These are phyloP conservation scores for Styela clava DNA, from an alignment of 23 tunicate species.

Conservation along the genomic window DNA sequence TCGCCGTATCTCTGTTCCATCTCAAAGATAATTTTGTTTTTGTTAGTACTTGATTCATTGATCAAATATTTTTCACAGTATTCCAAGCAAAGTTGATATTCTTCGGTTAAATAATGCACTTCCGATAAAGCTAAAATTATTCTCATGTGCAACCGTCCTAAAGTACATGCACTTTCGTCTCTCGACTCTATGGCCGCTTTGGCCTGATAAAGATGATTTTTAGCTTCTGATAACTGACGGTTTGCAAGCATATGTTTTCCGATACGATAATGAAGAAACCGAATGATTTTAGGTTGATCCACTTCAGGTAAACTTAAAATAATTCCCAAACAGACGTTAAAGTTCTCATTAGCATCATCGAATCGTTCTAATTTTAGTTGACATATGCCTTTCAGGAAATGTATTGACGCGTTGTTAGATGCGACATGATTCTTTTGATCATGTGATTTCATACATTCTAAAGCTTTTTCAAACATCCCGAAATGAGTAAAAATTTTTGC, in stretches of 20 bases:
- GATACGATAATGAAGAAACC: neutral
- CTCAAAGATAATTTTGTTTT: neutral
- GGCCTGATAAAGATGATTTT: slow-evolving; percentile 3
- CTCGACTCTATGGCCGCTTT: slow-evolving; percentile 14
- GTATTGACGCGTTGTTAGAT: neutral
- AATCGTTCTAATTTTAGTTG: neutral
- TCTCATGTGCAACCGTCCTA: neutral
- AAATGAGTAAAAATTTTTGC: slow-evolving; percentile 8
- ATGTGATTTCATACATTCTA: neutral
- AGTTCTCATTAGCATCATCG: slow-evolving; percentile 11
- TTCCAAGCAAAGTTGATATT: neutral
- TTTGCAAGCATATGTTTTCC: neutral
- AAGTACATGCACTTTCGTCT: neutral
- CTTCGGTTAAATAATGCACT: neutral
- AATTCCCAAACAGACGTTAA: neutral
- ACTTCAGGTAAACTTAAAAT: slow-evolving; percentile 13
- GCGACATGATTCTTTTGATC: neutral
- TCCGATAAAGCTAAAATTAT: neutral
- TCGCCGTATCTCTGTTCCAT: neutral
- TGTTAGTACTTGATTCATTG: neutral
- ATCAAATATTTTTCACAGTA: neutral
- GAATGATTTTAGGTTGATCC: slow-evolving; percentile 1
- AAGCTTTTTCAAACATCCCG: slow-evolving; percentile 13
- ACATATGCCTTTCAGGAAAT: slow-evolving; percentile 27
- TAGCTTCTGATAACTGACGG: neutral